phyloP scores from a whole-genome alignment of 2,113 vertebrate species.

The Galbula dea region DNA sequence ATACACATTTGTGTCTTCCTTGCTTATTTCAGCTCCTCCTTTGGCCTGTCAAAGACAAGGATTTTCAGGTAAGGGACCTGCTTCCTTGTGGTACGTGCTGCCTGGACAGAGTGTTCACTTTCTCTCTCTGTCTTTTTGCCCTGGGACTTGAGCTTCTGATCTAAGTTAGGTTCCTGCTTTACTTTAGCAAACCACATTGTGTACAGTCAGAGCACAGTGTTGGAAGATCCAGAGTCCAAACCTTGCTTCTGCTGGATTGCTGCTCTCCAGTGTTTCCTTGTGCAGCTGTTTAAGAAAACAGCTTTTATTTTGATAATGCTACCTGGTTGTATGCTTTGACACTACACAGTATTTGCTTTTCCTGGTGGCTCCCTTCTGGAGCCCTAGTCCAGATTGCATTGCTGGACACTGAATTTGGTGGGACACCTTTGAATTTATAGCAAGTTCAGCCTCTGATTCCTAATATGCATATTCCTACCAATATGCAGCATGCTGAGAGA shows the following conservation, averaged over 20 bases:
- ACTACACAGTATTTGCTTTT: background rate
- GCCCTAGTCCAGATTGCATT: background rate
- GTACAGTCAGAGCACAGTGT: background rate
- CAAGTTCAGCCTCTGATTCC: background rate
- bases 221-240: background rate
- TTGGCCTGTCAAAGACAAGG: background rate
- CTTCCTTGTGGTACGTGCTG: background rate
- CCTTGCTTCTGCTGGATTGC: background rate
- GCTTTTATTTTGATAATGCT: background rate
- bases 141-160: background rate
- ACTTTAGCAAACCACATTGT: background rate
- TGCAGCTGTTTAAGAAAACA: background rate
- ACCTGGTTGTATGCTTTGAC: background rate
- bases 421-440: background rate
- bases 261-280: background rate
- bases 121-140: background rate
- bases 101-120: background rate
- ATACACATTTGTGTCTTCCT: background rate
- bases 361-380: background rate
- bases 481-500: background rate
- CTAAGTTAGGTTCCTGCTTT: background rate
- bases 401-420: background rate
- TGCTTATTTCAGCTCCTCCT: background rate
- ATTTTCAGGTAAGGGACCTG: slow-evolving; percentile 30
- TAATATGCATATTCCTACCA: background rate